These are phyloP conservation scores for Dysdera silvatica DNA, from an alignment of 1,140 invertebrate species.

Conservation along the genomic window DNA sequence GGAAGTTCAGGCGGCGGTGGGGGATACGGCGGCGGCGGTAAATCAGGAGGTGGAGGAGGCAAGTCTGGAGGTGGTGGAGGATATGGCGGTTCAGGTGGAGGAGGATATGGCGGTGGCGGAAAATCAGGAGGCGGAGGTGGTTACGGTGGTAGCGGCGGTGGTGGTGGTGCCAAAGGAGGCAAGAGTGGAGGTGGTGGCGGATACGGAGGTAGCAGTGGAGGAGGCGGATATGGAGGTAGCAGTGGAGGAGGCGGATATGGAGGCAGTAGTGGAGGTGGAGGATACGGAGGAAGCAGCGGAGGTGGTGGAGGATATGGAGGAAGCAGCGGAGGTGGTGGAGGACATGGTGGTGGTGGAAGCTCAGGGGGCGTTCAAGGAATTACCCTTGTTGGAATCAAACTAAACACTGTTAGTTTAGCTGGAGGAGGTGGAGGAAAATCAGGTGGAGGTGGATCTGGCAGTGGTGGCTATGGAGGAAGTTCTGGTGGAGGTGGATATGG, in stretches of 20 bases:
- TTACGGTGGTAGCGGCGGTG: constrained; percentile 27
- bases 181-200: constrained; percentile 7
- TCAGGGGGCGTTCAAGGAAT: constrained; percentile 13
- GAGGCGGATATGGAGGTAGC: constrained; percentile 19
- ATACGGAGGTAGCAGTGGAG: constrained; percentile 27
- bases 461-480: background rate
- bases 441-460: background rate
- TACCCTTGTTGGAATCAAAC: background rate
- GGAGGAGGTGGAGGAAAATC: background rate
- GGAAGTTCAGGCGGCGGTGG: constrained; percentile 9
- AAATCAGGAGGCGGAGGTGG: constrained; percentile 16
- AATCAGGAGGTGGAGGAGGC: constrained; percentile 24
- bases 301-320: constrained; percentile 19
- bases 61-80: constrained; percentile 27
- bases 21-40: constrained; percentile 26
- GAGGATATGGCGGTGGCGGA: constrained; percentile 19
- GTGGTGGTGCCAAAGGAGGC: constrained; percentile 18
- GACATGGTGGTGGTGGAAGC: constrained; percentile 14
- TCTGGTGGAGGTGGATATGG: background rate
- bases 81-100: constrained; percentile 20
- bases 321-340: constrained; percentile 11
- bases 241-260: constrained; percentile 19
- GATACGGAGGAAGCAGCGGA: background rate
- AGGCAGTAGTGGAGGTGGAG: constrained; percentile 20
- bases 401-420: background rate